Evolutionary conservation across 2,888 invertebrate species (phyloP), one percentile per base, ranked within the genome.

Genomic region (Eristalinus sepulchralis): DNA sequence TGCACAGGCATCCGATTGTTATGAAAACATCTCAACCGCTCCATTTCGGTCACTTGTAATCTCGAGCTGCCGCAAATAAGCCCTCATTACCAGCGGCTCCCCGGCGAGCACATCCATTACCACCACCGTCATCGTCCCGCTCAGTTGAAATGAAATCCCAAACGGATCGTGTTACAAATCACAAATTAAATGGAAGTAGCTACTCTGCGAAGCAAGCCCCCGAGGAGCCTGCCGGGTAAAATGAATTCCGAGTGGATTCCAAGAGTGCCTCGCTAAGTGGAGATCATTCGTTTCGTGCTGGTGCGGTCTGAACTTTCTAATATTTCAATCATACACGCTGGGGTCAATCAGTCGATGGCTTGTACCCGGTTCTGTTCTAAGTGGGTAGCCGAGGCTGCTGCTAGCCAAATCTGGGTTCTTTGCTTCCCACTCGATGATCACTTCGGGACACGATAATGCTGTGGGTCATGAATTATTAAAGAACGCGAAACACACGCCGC

Each of bases 171-270:
- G 62, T 47, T 75, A 47, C 67, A 76, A 81, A 80, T 84, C 62
- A 71, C 81, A 81, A 84, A 84, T 84, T 81, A 81, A 84, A 76
- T 84, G 55, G 47, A 81, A 81, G 62, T 67, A 76, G 81, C 62
- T 72, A 81, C 67, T 76, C 67, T 36, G 13, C n/a, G 22, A 47
- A 47, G 60, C 20, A 39, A 39, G 33, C 34, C 13, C 24, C 20
- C 66, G 47, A 57, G 63, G 73, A 39, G 0, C 22, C n/a, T 17
- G 57, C 57, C 11, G 57, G 57, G 22, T 57, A 70, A n/a, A 68
- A 75, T 75, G 63, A 67, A 73, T 68, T 79, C 68, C 64, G 75
- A 83, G 79, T 75, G 73, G 60, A 57, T 55, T 59, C 34, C 55
- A 20, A 17, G 55, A 67, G 47, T 63, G 67, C 36, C 62, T 66